Conservation (phyloP, 2,888 invertebrate genomes). For the Flexamia atlantica region DNA sequence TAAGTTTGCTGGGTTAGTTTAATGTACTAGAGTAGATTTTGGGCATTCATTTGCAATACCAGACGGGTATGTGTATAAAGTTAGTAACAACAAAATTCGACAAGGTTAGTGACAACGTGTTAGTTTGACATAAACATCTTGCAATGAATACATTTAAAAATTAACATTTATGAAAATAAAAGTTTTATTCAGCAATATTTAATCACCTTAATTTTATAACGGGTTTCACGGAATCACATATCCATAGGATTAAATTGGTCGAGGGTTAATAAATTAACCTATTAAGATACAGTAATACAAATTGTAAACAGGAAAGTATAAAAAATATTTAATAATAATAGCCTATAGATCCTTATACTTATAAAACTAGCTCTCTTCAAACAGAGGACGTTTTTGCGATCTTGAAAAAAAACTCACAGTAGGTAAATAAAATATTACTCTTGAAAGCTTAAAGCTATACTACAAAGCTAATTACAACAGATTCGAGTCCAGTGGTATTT, state of each 20-base stretch:
- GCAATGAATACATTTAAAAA: too few relatives aligned
- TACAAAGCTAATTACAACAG: neutral
- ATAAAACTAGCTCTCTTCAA: neutral
- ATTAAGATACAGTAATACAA: neutral
- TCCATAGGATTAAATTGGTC: neutral
- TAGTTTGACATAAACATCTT: too few relatives aligned
- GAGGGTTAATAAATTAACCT: conserved; percentile 14
- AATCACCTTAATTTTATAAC: too few relatives aligned
- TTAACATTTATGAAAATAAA: too few relatives aligned
- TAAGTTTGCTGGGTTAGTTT: too few relatives aligned
- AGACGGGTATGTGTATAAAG: too few relatives aligned
- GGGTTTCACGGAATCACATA: neutral
- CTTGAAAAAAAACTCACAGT: neutral
- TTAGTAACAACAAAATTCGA: too few relatives aligned
- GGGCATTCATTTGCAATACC: too few relatives aligned
- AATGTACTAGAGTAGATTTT: too few relatives aligned
- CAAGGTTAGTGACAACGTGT: too few relatives aligned
- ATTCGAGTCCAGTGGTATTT: neutral
- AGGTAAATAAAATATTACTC: neutral
- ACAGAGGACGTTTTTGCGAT: neutral
- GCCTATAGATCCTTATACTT: neutral
- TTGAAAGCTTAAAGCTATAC: neutral
- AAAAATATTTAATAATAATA: neutral
- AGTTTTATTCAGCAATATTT: too few relatives aligned
- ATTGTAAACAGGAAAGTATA: neutral